phyloP scores from a whole-genome alignment of 2,797 vertebrate species.

The Capromys pilorides region DNA sequence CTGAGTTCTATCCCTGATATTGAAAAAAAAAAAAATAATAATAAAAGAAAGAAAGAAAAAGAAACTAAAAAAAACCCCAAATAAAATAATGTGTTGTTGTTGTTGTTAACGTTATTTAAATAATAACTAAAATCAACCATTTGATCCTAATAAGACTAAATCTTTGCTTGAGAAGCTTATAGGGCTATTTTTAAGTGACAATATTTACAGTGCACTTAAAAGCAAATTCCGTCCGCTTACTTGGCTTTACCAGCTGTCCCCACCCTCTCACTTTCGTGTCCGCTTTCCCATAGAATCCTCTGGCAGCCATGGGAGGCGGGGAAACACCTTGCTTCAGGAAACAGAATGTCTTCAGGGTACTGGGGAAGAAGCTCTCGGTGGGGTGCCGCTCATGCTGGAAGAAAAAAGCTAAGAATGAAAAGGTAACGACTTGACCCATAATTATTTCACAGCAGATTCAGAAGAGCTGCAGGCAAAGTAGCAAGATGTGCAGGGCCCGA shows the following conservation, averaged over 20 bases:
- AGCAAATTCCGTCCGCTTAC: background rate
- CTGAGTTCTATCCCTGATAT: too few relatives aligned
- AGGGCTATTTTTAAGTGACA: background rate
- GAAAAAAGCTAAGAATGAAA: background rate
- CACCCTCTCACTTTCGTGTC: rapidly evolving
- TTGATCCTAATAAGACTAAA: background rate
- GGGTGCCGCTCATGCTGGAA: background rate
- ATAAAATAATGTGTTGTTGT: background rate
- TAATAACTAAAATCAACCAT: background rate
- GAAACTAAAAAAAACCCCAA: background rate
- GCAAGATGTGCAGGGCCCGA: background rate
- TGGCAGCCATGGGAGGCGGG: background rate
- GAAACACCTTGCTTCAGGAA: background rate
- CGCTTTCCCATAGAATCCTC: background rate
- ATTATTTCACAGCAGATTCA: background rate
- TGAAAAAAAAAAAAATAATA: too few relatives aligned
- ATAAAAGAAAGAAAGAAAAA: background rate
- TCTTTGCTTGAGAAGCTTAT: constrained; percentile 1
- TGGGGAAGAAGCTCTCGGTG: background rate
- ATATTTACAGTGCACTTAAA: background rate
- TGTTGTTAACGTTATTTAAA: background rate
- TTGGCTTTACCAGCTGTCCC: background rate
- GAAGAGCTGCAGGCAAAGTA: background rate
- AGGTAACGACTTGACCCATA: background rate
- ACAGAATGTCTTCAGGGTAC: background rate